A percentile compares a stretch with the other conserved stretches of the same genome.
These are phyloP conservation scores for Callimorpha dominula DNA, from an alignment of 2,888 invertebrate species.

Conservation along the genomic window DNA sequence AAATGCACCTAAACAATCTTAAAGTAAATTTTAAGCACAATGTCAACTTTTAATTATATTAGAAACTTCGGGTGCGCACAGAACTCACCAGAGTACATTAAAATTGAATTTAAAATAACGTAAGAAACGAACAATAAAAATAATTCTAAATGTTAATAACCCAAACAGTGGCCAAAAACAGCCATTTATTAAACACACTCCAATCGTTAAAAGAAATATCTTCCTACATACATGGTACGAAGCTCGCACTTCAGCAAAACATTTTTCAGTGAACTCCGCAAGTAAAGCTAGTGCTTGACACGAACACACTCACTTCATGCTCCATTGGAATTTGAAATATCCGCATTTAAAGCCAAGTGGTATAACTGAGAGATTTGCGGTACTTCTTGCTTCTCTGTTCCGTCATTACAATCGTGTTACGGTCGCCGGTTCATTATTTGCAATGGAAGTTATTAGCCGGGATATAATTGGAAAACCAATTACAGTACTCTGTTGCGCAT, in stretches of 20 bases:
- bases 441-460: conserved; percentile 35
- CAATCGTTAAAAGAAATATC: neutral
- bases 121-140: too few species aligned
- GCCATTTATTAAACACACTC: neutral
- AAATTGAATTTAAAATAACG: too few species aligned
- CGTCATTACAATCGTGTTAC: conserved; percentile 19
- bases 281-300: conserved; percentile 26
- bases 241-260: conserved; percentile 13
- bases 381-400: conserved; percentile 27
- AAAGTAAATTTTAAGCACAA: neutral
- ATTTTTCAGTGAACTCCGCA: conserved; percentile 17
- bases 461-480: conserved; percentile 24
- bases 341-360: conserved; percentile 36
- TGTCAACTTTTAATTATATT: neutral
- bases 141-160: too few species aligned
- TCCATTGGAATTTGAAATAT: conserved; percentile 44
- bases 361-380: conserved; percentile 45
- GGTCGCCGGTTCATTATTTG: conserved; percentile 29
- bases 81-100: too few species aligned
- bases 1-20: too few species aligned
- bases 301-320: conserved; percentile 39
- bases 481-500: neutral
- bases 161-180: neutral
- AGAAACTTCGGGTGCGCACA: neutral
- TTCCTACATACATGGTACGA: neutral